Evolutionary conservation across 2,888 invertebrate species (phyloP).

Genomic region (Heteromyza rotundicornis): DNA sequence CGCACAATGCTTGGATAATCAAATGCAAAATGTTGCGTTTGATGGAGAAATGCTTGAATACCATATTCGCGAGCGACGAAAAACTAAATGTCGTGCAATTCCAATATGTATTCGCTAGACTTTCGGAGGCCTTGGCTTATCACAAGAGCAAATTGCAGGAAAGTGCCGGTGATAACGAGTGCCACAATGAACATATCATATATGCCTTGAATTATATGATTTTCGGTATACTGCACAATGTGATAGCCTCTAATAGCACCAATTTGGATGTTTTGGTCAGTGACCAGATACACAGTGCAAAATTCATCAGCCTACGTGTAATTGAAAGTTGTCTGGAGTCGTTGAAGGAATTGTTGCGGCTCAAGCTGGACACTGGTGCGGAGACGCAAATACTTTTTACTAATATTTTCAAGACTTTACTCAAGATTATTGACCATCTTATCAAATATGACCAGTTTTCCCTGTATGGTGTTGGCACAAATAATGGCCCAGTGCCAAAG

Average conservation of each 20-base stretch:
- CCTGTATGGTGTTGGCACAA: no score
- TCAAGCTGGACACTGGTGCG: slow-evolving; percentile 24
- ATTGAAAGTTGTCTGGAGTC: slow-evolving; percentile 49
- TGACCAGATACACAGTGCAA: slow-evolving; percentile 29
- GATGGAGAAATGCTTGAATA: slow-evolving; percentile 53
- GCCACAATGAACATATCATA: slow-evolving; percentile 36
- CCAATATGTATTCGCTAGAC: slow-evolving; percentile 44
- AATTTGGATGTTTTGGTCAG: slow-evolving; percentile 28
- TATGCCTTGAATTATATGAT: slow-evolving; percentile 52
- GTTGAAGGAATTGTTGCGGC: slow-evolving; percentile 38
- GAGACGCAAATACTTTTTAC: slow-evolving; percentile 32
- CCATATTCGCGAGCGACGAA: slow-evolving; percentile 48
- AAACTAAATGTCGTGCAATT: slow-evolving; percentile 46
- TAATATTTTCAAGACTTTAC: slow-evolving; percentile 46
- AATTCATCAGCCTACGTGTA: slow-evolving; percentile 46
- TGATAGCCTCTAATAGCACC: slow-evolving; percentile 31
- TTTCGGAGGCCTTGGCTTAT: slow-evolving; percentile 35
- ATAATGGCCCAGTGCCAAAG: slow-evolving; percentile 11
- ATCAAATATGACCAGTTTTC: slow-evolving; percentile 35
- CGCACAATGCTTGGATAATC: slow-evolving; percentile 47
- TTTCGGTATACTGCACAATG: slow-evolving; percentile 55
- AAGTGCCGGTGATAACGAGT: not conserved
- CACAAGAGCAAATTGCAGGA: slow-evolving; percentile 18
- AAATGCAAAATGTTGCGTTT: slow-evolving; percentile 53
- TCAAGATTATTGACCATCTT: slow-evolving; percentile 53